Base-by-base conservation (phyloP, 2,888 invertebrate genomes). In the Diarsia brunnea region DNA sequence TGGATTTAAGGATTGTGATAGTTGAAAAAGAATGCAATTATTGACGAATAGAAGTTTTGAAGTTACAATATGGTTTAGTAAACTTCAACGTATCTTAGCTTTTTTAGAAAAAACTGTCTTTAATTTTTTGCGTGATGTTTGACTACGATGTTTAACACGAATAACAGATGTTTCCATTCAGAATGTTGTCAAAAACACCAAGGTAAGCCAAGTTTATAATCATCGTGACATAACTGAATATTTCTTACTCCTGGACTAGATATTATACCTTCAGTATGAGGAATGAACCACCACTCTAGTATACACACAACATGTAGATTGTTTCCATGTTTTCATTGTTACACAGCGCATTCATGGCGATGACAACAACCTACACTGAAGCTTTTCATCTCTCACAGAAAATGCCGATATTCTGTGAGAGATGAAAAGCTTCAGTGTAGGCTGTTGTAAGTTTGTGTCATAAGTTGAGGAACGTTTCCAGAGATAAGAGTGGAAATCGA, bases 401-500 rank as follows among this genome's bases (percentile, higher is more conserved):
- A n/a, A n/a, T n/a, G n/a, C n/a, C n/a, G n/a, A n/a, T 71, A 69
- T 71, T 61, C 58, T 21, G 43, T 38, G 49, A 47, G 70, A 66
- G 45, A 73, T 69, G 82, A 83, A 84, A 84, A 84, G 81, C 69
- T 74, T 73, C 60, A 61, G 73, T 68, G 68, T 75, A 69, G 68
- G 75, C 78, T 78, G 71, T 74, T 82, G 76, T 86, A 61, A 71
- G 79, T 63, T 11, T 69, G 69, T 82, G 84, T 81, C 84, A 78
- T 72, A 83, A 84, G 73, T 84, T 84, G 82, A 84, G 75, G 76
- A 82, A 85, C 84, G 75, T 85, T 86, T 67, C 72, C 78, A 80
- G 84, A 89, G 88, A 89, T 89, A 89, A 91, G 89, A 91, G 82
- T 74, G 88, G 89, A 90, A 90, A 94, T 94, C 94, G 93, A 93